Base-by-base conservation (phyloP, 2,113 vertebrate species). In the Pangasianodon hypophthalmus region DNA sequence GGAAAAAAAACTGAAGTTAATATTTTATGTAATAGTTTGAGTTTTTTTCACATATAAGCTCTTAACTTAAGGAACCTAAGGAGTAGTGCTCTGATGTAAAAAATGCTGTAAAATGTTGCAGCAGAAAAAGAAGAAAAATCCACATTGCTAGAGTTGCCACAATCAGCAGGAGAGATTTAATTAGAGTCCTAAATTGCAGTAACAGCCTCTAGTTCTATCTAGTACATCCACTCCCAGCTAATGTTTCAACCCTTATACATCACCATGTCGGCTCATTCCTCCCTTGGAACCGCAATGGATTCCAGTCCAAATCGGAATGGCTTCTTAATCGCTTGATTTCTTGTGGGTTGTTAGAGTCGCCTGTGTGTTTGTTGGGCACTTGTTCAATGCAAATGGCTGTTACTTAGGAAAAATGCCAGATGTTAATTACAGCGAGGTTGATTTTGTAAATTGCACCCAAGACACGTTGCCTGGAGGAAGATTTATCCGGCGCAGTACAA, bases 381-480 rank as follows among this genome's bases (percentile, higher is more conserved):
- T 89, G 89, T 92, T 94, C 91, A 91, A 91, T 88, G 92, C 91
- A 93, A 92, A 93, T 92, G 92, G 91, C 89, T 84, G 93, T 92
- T 92, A 92, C 92, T 92, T 91, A 94, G 93, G 94, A 95, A 90
- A 90, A 91, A 91, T 93, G 93, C 93, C 94, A 94, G 93, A 93
- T 94, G 93, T 94, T 95, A 93, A 95, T 95, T 95, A 94, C 94
- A 94, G 90, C 41, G 92, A 93, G 93, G 93, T 95, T 95, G 94
- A 94, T 95, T 95, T 94, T 93, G 92, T 92, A 94, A 95, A 95
- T 95, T 94, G 93, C 92, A 93, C 93, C 93, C 93, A 90, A 93
- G 93, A 94, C 94, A 93, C 93, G 67, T 93, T 92, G 93, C 93
- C 91, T 94, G 91, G 89, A 93, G 93, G 91, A 94, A 93, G 92